Conservation (phyloP, 2,113 vertebrate genomes). For the Struthidea cinerea region DNA sequence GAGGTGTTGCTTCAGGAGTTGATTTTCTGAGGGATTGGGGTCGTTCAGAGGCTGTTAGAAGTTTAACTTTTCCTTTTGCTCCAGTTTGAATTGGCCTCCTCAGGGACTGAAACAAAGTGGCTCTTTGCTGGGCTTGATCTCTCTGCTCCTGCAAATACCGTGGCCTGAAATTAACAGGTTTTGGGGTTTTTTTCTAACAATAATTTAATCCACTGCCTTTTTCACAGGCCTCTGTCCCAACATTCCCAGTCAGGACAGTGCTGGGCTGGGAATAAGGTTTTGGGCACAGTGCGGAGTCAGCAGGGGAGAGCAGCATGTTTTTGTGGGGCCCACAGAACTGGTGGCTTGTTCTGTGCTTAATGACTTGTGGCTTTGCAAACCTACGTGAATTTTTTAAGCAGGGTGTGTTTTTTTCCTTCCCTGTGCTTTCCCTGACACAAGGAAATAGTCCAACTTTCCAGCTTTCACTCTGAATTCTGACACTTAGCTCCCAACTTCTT, state of each 20-base stretch:
- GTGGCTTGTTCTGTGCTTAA: slow-evolving; percentile 14
- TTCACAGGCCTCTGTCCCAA: neutral
- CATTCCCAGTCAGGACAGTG: neutral
- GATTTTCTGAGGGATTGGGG: neutral
- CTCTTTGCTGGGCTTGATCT: slow-evolving; percentile 2
- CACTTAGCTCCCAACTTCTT: slow-evolving; percentile 22
- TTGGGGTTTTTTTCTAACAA: neutral
- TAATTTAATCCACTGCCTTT: neutral
- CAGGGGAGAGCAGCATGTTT: neutral
- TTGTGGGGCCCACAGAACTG: neutral
- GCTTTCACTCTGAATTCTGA: slow-evolving; percentile 32
- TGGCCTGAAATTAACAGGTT: neutral
- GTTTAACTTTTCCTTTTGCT: slow-evolving; percentile 30
- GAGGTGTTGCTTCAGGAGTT: slow-evolving; percentile 41
- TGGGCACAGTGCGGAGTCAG: neutral
- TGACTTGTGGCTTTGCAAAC: slow-evolving; percentile 29
- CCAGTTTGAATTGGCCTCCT: slow-evolving; percentile 21
- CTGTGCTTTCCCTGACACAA: neutral
- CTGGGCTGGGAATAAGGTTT: neutral
- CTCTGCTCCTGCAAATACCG: neutral
- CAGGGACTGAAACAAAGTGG: neutral
- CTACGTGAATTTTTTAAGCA: neutral
- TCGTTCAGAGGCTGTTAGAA: neutral
- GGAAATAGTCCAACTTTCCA: slow-evolving; percentile 51
- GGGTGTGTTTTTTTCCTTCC: neutral